phyloP scores from a whole-genome alignment of 2,797 vertebrate genomes.

The Paratrypauchen microcephalus region DNA sequence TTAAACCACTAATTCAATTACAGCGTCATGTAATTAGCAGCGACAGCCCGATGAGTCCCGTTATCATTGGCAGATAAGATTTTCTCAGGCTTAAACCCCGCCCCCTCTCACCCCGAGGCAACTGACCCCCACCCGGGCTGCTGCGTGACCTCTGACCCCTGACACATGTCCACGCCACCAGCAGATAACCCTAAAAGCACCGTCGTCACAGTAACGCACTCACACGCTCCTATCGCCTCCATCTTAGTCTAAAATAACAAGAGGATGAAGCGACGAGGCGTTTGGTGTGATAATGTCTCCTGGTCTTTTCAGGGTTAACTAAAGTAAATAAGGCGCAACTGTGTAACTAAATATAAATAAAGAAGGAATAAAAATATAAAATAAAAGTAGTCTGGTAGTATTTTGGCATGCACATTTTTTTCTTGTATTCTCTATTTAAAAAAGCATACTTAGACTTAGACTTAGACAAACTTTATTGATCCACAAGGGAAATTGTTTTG shows the following conservation, averaged over 20 bases:
- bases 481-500: too few species aligned
- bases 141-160: slow-evolving; percentile 36
- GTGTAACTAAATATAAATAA: neutral
- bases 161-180: slow-evolving; percentile 13
- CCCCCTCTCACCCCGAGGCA: slow-evolving; percentile 25
- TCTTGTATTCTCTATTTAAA: too few species aligned
- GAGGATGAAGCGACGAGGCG: neutral
- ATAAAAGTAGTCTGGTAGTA: too few species aligned
- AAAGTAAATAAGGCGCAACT: neutral
- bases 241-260: neutral
- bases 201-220: slow-evolving; percentile 18
- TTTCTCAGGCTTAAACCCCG: slow-evolving; percentile 40
- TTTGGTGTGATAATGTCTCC: neutral
- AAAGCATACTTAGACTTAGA: too few species aligned
- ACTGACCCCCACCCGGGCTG: slow-evolving; percentile 17
- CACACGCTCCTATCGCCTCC: slow-evolving; percentile 6
- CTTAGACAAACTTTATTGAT: too few species aligned
- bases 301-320: neutral
- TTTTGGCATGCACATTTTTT: too few species aligned
- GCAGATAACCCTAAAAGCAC: slow-evolving; percentile 14
- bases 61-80: slow-evolving; percentile 44
- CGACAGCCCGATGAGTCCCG: slow-evolving; percentile 14
- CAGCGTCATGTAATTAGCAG: slow-evolving; percentile 3
- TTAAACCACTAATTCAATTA: neutral
- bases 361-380: neutral